Percentiles rank a stretch among this genome's conserved stretches.
Evolutionary conservation across 1,140 invertebrate genomes (phyloP).

Genomic region (Melipona quadrifasciata): DNA sequence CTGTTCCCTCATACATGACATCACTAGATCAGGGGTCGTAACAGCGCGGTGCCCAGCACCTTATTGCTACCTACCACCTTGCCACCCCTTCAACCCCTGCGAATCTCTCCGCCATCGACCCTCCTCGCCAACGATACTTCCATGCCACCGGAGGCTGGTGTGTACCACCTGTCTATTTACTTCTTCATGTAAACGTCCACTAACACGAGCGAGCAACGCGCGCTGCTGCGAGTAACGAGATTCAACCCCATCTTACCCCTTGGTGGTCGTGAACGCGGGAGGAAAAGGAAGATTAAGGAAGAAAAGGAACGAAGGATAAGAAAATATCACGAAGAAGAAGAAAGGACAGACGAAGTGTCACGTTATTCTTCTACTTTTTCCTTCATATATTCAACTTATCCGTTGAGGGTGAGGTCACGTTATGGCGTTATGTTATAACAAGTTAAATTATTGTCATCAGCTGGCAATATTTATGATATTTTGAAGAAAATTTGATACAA

Average conservation of each 20-base stretch:
- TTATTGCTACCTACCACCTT: slow-evolving; percentile 74
- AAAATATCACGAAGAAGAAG: not conserved
- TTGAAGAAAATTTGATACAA: too few relatives aligned
- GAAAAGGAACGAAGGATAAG: slow-evolving; percentile 6
- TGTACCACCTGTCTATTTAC: slow-evolving; percentile 42
- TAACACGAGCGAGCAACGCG: not conserved
- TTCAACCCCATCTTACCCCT: slow-evolving; percentile 30
- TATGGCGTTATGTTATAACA: not conserved
- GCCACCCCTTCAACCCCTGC: slow-evolving; percentile 47
- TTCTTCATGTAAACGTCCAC: slow-evolving; percentile 26
- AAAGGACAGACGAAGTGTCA: not conserved
- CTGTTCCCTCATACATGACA: slow-evolving; percentile 51
- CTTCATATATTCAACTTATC: not conserved
- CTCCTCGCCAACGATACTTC: slow-evolving; percentile 49
- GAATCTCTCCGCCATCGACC: slow-evolving; percentile 51
- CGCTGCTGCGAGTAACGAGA: slow-evolving; percentile 21
- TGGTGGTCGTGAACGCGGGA: not conserved
- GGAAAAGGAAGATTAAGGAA: slow-evolving; percentile 8
- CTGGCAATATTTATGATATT: too few relatives aligned
- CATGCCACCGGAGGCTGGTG: not conserved
- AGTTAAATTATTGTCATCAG: too few relatives aligned
- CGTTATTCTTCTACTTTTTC: too few relatives aligned
- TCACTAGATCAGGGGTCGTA: slow-evolving; percentile 78
- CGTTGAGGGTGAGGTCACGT: not conserved
- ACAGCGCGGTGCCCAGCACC: slow-evolving; percentile 77